Evolutionary conservation across 2,888 invertebrate genomes (phyloP), one percentile per base, ranked within the genome.

Genomic region (Ecliptopera silaceata): DNA sequence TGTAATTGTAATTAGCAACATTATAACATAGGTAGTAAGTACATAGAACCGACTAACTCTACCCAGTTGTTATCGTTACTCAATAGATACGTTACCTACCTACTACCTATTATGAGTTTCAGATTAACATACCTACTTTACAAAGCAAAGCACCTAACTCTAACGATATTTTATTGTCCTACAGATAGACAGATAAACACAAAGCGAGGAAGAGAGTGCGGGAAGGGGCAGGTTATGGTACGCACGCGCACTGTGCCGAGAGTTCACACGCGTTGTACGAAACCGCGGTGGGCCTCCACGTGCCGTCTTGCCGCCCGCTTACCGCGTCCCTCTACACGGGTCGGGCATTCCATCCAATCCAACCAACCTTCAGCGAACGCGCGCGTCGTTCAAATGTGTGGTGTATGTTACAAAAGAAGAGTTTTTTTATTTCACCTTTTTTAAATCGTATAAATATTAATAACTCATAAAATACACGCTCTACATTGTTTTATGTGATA

Each of bases 221-320:
- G 79, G 72, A 75, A 73, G 77, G 72, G 72, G 74, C 76, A 72
- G 76, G 76, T 72, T 74, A 72, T 74, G 73, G 77, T 83, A 88
- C 89, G 88, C 89, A 87, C 79, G 88, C 88, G 90, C 86, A 80
- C 77, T 86, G 82, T 74, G 77, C 72, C 70, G 75, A 79, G 86
- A 88, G 88, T 88, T 87, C 87, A 88, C 88, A 89, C 89, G 86
- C 81, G 84, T 82, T 70, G 63, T 65, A 57, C 80, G 87, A 91
- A 88, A 87, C 92, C 92, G 80, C 83, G 82, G 93, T 93, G 80
- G 78, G 92, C 93, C 93, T 92, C 93, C 86, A 86, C 91, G 92
- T 91, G 88, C 66, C 66, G 59, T 66, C 74, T 67, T 70, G 63
- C 75, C 70, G 66, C 72, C 66, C 72, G 68, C 72, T 31, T 66